Evolutionary conservation across 1,140 invertebrate genomes (phyloP), one percentile per base, ranked within the genome.

Genomic region (Chlorops oryzae): DNA sequence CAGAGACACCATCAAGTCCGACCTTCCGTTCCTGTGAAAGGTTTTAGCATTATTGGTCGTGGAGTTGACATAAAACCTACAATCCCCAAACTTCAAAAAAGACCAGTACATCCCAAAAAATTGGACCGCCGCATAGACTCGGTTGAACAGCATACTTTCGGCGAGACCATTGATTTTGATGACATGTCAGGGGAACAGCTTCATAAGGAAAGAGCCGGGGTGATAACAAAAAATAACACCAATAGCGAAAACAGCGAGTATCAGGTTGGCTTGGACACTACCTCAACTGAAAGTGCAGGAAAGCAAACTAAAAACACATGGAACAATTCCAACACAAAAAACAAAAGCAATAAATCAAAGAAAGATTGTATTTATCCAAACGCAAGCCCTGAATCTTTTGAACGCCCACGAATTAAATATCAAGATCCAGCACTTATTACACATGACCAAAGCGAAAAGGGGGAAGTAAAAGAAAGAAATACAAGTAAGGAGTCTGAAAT

Each of bases 191-290:
- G n/a, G n/a, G 65, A 68, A n/a, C n/a, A n/a, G n/a, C n/a, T 61
- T 63, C 22, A 20, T 64, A 6, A 24, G 59, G 47, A 70, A 70
- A 48, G 62, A 68, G 44, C 54, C 59, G 15, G 63, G 65, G 42
- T 27, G 34, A 10, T 20, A 37, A 38, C 37, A n/a, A 55, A 34
- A 48, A 62, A 62, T 6, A 63, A 65, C 9, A 65, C 58, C 38
- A 65, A 65, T 13, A 65, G 55, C 40, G 59, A 65, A 20, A 57
- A 65, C 9, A 57, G 60, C 2, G 86, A 88, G 63, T 80, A 78
- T 47, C 86, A 88, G 65, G 77, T 84, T 4, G 77, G 81, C 1
- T 82, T 86, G 3, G 87, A 88, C 69, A 84, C 81, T 2, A 82
- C 84, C 0, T 83, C 83, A 0, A 86, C 86, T 59, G 80, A 82